phyloP scores from a whole-genome alignment of 2,797 vertebrate genomes.

The Vireo griseus region DNA sequence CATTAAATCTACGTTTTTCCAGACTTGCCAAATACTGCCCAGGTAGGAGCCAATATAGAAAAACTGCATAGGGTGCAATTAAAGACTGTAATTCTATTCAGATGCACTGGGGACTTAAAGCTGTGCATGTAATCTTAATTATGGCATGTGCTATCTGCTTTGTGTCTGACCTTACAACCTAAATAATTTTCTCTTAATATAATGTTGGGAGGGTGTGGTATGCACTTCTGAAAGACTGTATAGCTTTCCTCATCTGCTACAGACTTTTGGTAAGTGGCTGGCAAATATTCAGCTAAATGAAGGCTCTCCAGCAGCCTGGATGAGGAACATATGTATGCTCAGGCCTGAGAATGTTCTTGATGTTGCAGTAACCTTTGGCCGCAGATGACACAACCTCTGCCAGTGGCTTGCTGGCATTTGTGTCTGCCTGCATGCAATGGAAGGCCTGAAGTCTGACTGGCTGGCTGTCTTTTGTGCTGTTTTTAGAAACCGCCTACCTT shows the following conservation, averaged over 20 bases:
- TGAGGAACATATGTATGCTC: background rate
- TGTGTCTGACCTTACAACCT: background rate
- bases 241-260: background rate
- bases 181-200: background rate
- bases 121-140: background rate
- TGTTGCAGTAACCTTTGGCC: background rate
- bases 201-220: background rate
- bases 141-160: background rate
- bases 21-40: background rate
- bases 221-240: background rate
- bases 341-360: background rate
- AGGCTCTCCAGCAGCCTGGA: background rate
- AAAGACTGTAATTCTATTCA: background rate
- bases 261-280: background rate
- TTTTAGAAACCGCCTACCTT: background rate
- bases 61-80: background rate
- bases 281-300: background rate
- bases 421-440: background rate
- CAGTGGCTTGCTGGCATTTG: background rate
- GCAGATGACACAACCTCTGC: background rate
- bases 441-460: background rate
- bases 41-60: background rate
- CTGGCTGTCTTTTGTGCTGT: background rate
- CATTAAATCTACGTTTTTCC: background rate
- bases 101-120: background rate